Base-by-base conservation (phyloP, 2,888 invertebrate species). In the Drepanosiphum platanoidis region DNA sequence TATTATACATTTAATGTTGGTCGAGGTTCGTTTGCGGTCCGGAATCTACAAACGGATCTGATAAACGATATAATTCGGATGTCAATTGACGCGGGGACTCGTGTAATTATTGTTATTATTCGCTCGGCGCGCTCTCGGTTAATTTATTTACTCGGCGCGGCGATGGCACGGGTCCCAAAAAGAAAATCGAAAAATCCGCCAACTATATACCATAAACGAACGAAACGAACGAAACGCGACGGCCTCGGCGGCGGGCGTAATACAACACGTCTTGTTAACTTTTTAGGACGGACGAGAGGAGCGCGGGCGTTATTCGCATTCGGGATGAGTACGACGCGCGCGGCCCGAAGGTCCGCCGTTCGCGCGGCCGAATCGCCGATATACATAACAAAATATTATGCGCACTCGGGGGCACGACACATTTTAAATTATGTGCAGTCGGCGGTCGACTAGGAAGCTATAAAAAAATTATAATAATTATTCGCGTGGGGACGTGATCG, bases 241-340 rank as follows among this genome's bases (percentile, higher is more conserved):
- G 83, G 15, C 83, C 83, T 83, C 66, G 83, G 64, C 13, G 64
- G 66, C 66, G 27, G 22, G 39, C 39, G 39, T 52, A n/a, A n/a
- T n/a, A n/a, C n/a, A n/a, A n/a, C n/a, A n/a, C n/a, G n/a, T n/a
- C n/a, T n/a, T n/a, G n/a, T n/a, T n/a, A n/a, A n/a, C n/a, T n/a
- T n/a, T n/a, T n/a, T n/a, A 72, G 71, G 71, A 72, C 42, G 30
- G 30, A 71, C 74, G 64, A 42, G 1, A 52, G n/a, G n/a, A n/a
- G n/a, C n/a, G n/a, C n/a, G n/a, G n/a, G n/a, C n/a, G 46, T 83
- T 64, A 83, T 83, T 83, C 83, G 64, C 74, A 83, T 83, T 74
- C 83, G 66, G 36, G 74, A 83, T 66, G 81, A 81, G 81, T 81
- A n/a, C 27, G 46, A n/a, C 27, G 46, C 18, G 52, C 39, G 42